Base-by-base conservation (phyloP, 1,140 invertebrate species). In the Listronotus oregonensis region DNA sequence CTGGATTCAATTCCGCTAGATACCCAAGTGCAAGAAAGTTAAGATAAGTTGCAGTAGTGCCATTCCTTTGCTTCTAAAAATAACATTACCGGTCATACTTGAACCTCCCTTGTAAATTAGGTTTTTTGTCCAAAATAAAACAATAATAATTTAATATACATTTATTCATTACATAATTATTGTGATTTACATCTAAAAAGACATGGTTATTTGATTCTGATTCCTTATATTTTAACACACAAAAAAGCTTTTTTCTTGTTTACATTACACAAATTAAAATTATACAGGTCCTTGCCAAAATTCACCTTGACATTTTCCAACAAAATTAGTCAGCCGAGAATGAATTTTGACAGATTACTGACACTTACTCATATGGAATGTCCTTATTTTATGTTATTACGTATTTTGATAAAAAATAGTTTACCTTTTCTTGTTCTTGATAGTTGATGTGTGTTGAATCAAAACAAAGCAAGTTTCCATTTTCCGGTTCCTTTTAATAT, bases 81-180 rank as follows among this genome's bases (percentile, higher is more conserved):
- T n/a, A n/a, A n/a, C n/a, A n/a, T n/a, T n/a, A n/a, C n/a, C n/a
- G n/a, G n/a, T n/a, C n/a, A n/a, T n/a, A n/a, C n/a, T n/a, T n/a
- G n/a, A n/a, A n/a, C n/a, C n/a, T n/a, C n/a, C n/a, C n/a, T n/a
- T n/a, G n/a, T n/a, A n/a, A n/a, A n/a, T n/a, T n/a, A n/a, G n/a
- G n/a, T 27, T 27, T 5, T 1, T 27, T 27, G 21, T 5, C 21
- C 21, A 27, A 37, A 37, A 37, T 37, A 37, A 37, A 37, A 37
- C 34, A 37, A 1, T 37, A 39, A 34, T 31, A 56, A 64, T 64
- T 64, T 64, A 64, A 64, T 74, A 75, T 75, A 75, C 73, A 75
- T 74, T 75, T 68, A 75, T 75, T 73, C 73, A 72, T 73, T 75
- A 74, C 74, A 74, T 75, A 75, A 74, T 75, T 75, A 74, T 75